Evolutionary conservation across 2,888 invertebrate species (phyloP).

Genomic region (Mesorhabditis sp.): DNA sequence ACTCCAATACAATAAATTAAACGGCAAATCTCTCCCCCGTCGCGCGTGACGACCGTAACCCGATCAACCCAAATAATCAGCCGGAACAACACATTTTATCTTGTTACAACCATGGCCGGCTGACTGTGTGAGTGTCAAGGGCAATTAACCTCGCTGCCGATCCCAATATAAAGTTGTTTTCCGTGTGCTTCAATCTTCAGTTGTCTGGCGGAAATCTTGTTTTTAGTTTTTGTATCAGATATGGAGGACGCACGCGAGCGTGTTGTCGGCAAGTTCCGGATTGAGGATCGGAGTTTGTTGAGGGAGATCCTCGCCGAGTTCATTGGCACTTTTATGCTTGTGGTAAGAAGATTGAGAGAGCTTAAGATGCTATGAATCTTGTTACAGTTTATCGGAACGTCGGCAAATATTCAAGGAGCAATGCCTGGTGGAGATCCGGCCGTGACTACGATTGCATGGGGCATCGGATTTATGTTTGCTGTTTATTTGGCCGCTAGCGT

Average conservation of each 20-base stretch:
- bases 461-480: slow-evolving; percentile 55
- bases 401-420: slow-evolving; percentile 50
- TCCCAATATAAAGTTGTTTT: too few species aligned
- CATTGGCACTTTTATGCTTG: slow-evolving; percentile 52
- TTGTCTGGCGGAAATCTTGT: too few species aligned
- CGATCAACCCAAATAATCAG: too few species aligned
- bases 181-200: too few species aligned
- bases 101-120: too few species aligned
- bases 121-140: too few species aligned
- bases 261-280: slow-evolving; percentile 29
- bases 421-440: slow-evolving; percentile 42
- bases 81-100: too few species aligned
- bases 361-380: neutral
- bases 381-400: slow-evolving; percentile 50
- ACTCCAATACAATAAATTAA: too few species aligned
- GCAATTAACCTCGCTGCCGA: too few species aligned
- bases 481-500: slow-evolving; percentile 50
- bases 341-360: slow-evolving; percentile 21
- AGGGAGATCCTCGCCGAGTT: slow-evolving; percentile 52
- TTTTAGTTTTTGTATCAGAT: neutral
- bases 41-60: too few species aligned
- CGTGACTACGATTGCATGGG: slow-evolving; percentile 49
- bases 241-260: slow-evolving; percentile 30
- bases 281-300: slow-evolving; percentile 35
- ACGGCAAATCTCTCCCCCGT: too few species aligned